A percentile compares a stretch with the other conserved stretches of the same genome.
Conservation (phyloP, 2,113 vertebrate genomes). For the Sylvietta virens region DNA sequence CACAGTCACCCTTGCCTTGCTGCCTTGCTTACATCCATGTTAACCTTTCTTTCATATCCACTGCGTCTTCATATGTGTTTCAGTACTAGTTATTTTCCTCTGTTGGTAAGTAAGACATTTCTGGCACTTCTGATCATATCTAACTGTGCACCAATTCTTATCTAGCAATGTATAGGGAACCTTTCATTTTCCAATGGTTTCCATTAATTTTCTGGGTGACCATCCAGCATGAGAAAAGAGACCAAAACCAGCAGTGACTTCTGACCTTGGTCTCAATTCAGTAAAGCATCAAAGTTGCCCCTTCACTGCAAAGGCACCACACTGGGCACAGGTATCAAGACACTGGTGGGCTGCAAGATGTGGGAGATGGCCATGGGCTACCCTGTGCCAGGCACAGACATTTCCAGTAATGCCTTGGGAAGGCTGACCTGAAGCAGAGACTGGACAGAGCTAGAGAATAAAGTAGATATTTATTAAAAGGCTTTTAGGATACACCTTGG, state of each 20-base stretch:
- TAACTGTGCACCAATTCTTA: neutral
- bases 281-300: neutral
- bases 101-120: neutral
- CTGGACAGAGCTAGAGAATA: too few species aligned
- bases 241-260: neutral
- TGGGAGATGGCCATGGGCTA: neutral
- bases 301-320: neutral
- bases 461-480: too few species aligned
- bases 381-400: accelerated
- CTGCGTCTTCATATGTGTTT: neutral
- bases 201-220: neutral
- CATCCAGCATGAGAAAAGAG: neutral
- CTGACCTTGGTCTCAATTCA: neutral
- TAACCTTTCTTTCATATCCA: neutral
- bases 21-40: neutral
- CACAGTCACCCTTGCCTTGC: neutral
- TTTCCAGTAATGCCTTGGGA: too few species aligned
- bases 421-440: too few species aligned
- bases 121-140: neutral
- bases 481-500: too few species aligned
- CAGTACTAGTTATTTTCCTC: neutral
- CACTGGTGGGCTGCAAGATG: accelerated
- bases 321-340: neutral
- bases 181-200: neutral
- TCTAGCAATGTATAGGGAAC: accelerated